These are phyloP conservation scores for Pimephales promelas DNA, from an alignment of 2,113 vertebrate species.

Conservation along the genomic window DNA sequence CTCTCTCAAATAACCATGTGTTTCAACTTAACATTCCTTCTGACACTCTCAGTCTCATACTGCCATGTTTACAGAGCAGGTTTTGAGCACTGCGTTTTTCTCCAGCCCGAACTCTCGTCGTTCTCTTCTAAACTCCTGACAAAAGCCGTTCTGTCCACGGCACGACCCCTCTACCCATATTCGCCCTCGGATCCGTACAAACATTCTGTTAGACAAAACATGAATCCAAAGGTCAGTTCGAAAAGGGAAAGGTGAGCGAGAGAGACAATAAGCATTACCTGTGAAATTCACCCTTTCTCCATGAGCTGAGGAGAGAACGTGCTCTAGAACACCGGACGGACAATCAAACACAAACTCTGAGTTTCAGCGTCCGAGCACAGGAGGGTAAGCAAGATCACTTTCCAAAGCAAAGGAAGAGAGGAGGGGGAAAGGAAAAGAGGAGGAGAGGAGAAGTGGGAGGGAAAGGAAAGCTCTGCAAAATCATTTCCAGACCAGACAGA, in stretches of 20 bases:
- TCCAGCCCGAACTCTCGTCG: neutral
- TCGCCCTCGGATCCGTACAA: neutral
- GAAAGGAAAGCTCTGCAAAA: constrained; percentile 60
- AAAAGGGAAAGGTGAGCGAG: neutral
- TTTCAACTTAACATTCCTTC: constrained; percentile 76
- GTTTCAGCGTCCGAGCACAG: constrained; percentile 24
- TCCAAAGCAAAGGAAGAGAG: constrained; percentile 39
- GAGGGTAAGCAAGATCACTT: constrained; percentile 10
- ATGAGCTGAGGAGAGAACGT: constrained; percentile 24
- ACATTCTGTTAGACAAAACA: constrained; percentile 24
- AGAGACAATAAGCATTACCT: constrained; percentile 37
- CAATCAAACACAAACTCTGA: constrained; percentile 39
- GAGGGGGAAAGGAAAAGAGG: constrained; percentile 37
- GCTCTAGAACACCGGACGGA: neutral
- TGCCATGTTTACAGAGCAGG: constrained; percentile 33
- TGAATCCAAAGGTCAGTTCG: constrained; percentile 5
- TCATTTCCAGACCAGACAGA: constrained; percentile 56
- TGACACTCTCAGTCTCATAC: constrained; percentile 61
- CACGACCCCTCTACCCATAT: constrained; percentile 20
- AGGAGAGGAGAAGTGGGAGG: constrained; percentile 51
- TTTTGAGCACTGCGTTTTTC: constrained; percentile 32
- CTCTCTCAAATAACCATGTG: constrained; percentile 72
- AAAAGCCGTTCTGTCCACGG: constrained; percentile 41
- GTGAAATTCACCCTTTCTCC: constrained; percentile 36
- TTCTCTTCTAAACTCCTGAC: constrained; percentile 34